Percentiles rank a stretch among this genome's conserved stretches.
Conservation (phyloP, 2,888 invertebrate genomes). For the Teinopalpus imperialis region DNA sequence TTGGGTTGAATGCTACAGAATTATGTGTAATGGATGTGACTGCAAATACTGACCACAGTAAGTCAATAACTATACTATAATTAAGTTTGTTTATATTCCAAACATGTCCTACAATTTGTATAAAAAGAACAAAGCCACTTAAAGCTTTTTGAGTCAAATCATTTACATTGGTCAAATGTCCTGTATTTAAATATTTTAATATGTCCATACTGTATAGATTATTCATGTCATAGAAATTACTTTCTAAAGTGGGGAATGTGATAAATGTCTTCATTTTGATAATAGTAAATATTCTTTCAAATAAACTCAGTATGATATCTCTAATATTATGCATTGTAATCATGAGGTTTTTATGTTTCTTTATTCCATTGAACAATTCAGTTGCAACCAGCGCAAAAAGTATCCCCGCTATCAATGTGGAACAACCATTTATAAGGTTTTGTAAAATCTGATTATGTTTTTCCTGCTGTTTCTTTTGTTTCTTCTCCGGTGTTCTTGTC, state of each 20-base stretch:
- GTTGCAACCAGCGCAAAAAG: constrained; percentile 55
- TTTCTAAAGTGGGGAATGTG: constrained; percentile 68
- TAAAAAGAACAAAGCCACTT: constrained; percentile 60
- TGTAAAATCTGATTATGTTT: constrained; percentile 46
- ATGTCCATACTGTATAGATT: constrained; percentile 44
- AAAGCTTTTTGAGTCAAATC: constrained; percentile 57
- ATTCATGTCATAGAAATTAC: constrained; percentile 53
- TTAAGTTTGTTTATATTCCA: constrained; percentile 61
- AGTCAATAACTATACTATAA: constrained; percentile 59
- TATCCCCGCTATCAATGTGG: constrained; percentile 53
- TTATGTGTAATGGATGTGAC: constrained; percentile 49
- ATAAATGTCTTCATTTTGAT: constrained; percentile 63
- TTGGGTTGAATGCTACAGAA: constrained; percentile 44
- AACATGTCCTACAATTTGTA: constrained; percentile 67
- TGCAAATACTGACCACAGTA: constrained; percentile 65
- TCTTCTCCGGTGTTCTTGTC: constrained; percentile 57
- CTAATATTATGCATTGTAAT: constrained; percentile 58
- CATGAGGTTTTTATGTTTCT: constrained; percentile 55
- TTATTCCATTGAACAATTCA: constrained; percentile 56
- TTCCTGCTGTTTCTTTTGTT: constrained; percentile 37
- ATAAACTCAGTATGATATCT: constrained; percentile 52
- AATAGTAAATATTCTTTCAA: constrained; percentile 62
- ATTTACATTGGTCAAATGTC: constrained; percentile 42
- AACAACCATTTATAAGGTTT: constrained; percentile 57
- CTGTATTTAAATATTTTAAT: constrained; percentile 46